Conservation (phyloP, 2,888 invertebrate genomes). For the Amphipyra tragopoginis region DNA sequence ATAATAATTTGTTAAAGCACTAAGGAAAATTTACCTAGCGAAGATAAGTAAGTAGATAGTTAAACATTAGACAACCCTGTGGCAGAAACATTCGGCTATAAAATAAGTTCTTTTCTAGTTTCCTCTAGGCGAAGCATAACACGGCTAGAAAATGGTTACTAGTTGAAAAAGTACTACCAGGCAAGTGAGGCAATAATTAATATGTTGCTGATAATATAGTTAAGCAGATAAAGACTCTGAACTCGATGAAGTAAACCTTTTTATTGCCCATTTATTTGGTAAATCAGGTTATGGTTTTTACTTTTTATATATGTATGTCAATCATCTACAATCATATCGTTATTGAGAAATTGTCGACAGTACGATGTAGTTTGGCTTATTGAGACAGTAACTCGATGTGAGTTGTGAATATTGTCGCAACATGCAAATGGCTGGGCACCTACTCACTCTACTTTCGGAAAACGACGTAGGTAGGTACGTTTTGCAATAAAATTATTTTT, state of each 20-base stretch:
- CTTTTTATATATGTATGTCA: conserved; percentile 46
- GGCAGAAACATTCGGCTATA: too few species aligned
- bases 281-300: conserved; percentile 36
- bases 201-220: too few species aligned
- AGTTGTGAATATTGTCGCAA: conserved; percentile 62
- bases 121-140: too few species aligned
- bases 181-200: too few species aligned
- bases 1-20: too few species aligned
- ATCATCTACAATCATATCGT: conserved; percentile 48
- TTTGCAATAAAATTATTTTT: conserved; percentile 40
- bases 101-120: too few species aligned
- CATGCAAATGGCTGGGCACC: conserved; percentile 58
- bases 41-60: too few species aligned
- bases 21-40: too few species aligned
- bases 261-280: conserved; percentile 27
- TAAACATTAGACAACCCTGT: too few species aligned
- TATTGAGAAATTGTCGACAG: conserved; percentile 58
- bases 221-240: too few species aligned
- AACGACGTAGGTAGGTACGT: conserved; percentile 39
- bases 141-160: too few species aligned
- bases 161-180: too few species aligned
- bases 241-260: neutral
- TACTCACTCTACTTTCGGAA: conserved; percentile 58
- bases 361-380: conserved; percentile 48
- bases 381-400: conserved; percentile 57